phyloP scores from a whole-genome alignment of 2,888 invertebrate genomes.

The Hydrotaea diabolus region DNA sequence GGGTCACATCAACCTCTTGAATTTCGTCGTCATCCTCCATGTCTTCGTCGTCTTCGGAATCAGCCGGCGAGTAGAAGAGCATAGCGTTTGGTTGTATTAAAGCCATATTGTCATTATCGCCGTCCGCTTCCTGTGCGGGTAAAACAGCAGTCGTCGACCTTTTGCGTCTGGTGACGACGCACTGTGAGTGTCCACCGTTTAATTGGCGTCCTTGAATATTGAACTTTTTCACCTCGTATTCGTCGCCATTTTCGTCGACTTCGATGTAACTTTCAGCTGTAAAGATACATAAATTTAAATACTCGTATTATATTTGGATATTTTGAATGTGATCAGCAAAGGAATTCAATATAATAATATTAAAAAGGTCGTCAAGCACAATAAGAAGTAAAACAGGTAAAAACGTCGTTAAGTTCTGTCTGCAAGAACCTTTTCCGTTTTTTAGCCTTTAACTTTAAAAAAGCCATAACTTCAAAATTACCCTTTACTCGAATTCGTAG shows the following conservation, averaged over 20 bases:
- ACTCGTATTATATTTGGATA: background rate
- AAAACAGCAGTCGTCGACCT: slow-evolving; percentile 66
- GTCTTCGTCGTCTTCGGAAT: background rate
- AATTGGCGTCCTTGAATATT: slow-evolving; percentile 75
- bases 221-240: slow-evolving; percentile 76
- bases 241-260: slow-evolving; percentile 76
- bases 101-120: slow-evolving; percentile 30
- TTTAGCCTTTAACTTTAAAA: no score
- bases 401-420: no score
- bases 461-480: no score
- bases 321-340: no score
- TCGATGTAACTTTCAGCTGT: slow-evolving; percentile 73
- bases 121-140: slow-evolving; percentile 43
- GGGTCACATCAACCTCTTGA: background rate
- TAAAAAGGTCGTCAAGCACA: no score
- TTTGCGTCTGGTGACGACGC: slow-evolving; percentile 75
- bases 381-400: no score
- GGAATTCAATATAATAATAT: no score
- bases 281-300: background rate
- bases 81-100: background rate
- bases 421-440: no score
- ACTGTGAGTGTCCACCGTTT: slow-evolving; percentile 73
- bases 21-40: slow-evolving; percentile 11
- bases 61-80: slow-evolving; percentile 23
- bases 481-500: no score